phyloP scores from a whole-genome alignment of 2,113 vertebrate genomes.

The Clarias macrocephalus region DNA sequence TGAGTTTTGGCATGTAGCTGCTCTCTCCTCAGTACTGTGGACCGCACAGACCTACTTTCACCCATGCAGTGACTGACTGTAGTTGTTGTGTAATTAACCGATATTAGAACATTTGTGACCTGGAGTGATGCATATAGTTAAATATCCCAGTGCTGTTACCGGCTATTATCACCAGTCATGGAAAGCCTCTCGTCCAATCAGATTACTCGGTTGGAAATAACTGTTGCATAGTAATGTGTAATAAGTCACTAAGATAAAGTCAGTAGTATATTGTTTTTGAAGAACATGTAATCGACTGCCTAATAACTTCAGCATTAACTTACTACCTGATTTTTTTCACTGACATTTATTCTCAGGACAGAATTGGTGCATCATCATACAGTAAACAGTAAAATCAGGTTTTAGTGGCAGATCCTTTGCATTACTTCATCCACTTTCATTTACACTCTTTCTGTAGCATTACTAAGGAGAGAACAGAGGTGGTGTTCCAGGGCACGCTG shows the following conservation, averaged over 20 bases:
- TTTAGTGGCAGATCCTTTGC: neutral
- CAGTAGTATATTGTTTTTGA: neutral
- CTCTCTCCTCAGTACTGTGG: too few species aligned
- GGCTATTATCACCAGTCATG: too few species aligned
- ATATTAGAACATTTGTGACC: too few species aligned
- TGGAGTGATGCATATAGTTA: too few species aligned
- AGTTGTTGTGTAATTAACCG: too few species aligned
- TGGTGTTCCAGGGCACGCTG: slow-evolving; percentile 88
- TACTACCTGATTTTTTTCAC: neutral
- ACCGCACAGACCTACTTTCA: too few species aligned
- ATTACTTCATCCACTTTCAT: neutral
- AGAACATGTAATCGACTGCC: neutral
- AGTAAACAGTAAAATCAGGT: neutral
- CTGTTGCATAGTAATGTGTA: neutral
- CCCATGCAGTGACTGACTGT: too few species aligned
- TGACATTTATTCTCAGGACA: neutral
- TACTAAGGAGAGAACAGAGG: slow-evolving; percentile 91
- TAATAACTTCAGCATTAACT: neutral
- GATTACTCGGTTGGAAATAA: neutral
- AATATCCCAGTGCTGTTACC: too few species aligned
- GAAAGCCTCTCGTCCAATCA: too few species aligned
- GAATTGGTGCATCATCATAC: neutral
- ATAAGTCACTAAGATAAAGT: neutral
- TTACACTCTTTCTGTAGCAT: slow-evolving; percentile 71
- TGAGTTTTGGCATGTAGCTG: too few species aligned